Conservation (phyloP, 2,113 vertebrate genomes). For the Lophius piscatorius region DNA sequence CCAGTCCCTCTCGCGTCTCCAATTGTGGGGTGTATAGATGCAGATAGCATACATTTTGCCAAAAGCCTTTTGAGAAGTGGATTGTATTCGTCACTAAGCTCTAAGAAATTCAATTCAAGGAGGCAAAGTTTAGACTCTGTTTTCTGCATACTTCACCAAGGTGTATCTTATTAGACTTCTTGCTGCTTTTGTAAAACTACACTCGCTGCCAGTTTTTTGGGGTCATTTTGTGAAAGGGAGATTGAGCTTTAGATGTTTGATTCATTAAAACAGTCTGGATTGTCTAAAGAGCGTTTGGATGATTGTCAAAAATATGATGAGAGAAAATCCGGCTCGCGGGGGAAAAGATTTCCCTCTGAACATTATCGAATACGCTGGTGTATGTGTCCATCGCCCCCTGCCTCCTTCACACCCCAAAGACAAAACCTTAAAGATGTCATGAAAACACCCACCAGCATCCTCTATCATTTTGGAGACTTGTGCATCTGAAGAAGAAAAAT, state of each 20-base stretch:
- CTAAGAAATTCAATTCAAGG: conserved; percentile 36
- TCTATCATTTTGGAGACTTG: conserved; percentile 58
- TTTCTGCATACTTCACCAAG: conserved; percentile 64
- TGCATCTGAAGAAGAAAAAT: conserved; percentile 49
- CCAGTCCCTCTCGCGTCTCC: conserved; percentile 65
- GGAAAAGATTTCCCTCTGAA: conserved; percentile 14
- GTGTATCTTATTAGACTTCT: conserved; percentile 43
- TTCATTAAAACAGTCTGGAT: conserved; percentile 4
- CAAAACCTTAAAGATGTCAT: conserved; percentile 71
- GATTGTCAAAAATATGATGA: too few relatives aligned
- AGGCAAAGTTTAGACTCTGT: conserved; percentile 39
- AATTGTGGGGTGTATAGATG: conserved; percentile 54
- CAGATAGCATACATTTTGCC: conserved; percentile 65
- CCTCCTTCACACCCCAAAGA: conserved; percentile 40
- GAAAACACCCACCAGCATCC: conserved; percentile 74
- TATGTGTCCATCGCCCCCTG: conserved; percentile 32
- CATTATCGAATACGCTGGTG: conserved; percentile 19
- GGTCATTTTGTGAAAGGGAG: conserved; percentile 5
- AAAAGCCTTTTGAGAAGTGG: conserved; percentile 73
- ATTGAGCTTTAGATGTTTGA: conserved; percentile 2
- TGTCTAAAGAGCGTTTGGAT: too few relatives aligned
- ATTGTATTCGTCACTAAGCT: conserved; percentile 68
- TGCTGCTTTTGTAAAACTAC: conserved; percentile 51
- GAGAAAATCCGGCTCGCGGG: conserved; percentile 58
- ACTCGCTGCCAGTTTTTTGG: conserved; percentile 26